Conservation (phyloP, 2,888 invertebrate genomes). For the Aproaerema taeniolella region DNA sequence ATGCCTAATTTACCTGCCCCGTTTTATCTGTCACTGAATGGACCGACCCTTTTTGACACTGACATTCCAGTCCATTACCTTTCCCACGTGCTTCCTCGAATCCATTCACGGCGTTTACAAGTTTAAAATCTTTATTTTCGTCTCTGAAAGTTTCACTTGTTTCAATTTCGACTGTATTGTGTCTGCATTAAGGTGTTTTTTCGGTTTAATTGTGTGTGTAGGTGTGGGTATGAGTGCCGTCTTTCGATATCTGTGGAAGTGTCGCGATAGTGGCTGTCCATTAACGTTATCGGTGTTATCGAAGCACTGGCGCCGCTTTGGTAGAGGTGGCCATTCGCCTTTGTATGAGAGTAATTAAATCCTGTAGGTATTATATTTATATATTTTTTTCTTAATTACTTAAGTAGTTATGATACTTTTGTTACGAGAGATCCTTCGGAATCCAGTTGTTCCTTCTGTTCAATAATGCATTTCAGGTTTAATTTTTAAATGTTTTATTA, state of each 20-base stretch:
- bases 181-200: constrained; percentile 17
- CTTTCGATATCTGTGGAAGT: constrained; percentile 40
- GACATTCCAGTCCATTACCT: constrained; percentile 63
- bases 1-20: constrained; percentile 11
- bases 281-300: constrained; percentile 70
- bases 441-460: no score
- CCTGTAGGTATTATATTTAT: no score
- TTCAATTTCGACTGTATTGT: constrained; percentile 29
- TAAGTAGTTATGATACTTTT: no score
- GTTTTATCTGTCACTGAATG: constrained; percentile 22
- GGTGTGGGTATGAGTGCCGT: constrained; percentile 28
- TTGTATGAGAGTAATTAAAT: no score
- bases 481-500: no score
- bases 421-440: no score
- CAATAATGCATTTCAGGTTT: no score
- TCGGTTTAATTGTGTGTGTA: constrained; percentile 18
- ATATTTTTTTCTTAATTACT: no score
- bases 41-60: constrained; percentile 50
- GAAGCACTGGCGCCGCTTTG: constrained; percentile 71
- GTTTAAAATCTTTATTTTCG: constrained; percentile 21
- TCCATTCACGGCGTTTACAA: constrained; percentile 59
- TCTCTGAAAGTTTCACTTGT: not conserved
- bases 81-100: constrained; percentile 65
- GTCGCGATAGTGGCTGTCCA: constrained; percentile 64
- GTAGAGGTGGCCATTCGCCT: not conserved